phyloP scores from a whole-genome alignment of 2,888 invertebrate genomes.

The Phoenoteleia sp. region DNA sequence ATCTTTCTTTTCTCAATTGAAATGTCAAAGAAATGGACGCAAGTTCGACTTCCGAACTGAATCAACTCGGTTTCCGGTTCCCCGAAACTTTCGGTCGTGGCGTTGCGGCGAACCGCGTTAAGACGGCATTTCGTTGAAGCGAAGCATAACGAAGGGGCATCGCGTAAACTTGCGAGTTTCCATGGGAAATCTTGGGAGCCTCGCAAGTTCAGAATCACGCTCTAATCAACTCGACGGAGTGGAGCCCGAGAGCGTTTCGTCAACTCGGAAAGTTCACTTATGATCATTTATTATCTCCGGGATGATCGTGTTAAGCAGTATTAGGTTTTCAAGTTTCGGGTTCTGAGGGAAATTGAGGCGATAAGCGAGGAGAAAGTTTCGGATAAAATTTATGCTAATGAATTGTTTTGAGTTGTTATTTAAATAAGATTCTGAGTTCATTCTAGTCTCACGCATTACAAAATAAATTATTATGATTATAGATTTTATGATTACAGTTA shows the following conservation, averaged over 20 bases:
- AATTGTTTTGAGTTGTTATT: too few species aligned
- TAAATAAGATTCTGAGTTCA: too few species aligned
- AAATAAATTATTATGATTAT: too few species aligned
- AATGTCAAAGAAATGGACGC: not conserved
- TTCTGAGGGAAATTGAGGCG: not conserved
- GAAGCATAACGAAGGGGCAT: conserved; percentile 37
- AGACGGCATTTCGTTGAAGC: conserved; percentile 27
- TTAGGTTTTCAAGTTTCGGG: not conserved
- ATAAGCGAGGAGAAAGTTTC: not conserved
- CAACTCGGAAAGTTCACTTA: not conserved
- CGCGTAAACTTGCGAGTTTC: not conserved
- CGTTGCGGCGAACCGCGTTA: conserved; percentile 29
- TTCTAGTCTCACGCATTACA: too few species aligned
- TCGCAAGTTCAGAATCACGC: not conserved
- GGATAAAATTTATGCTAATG: not conserved
- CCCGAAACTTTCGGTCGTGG: conserved; percentile 33
- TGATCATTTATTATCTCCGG: not conserved
- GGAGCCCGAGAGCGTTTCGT: not conserved
- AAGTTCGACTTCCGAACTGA: conserved; percentile 44
- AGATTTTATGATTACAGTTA: too few species aligned
- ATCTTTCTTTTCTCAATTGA: too few species aligned
- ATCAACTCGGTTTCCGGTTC: conserved; percentile 30
- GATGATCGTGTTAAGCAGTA: not conserved
- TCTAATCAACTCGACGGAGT: not conserved
- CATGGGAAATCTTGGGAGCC: not conserved